Percentiles rank a stretch among this genome's conserved stretches.
phyloP scores from a whole-genome alignment of 2,888 invertebrate species.

The Drosophila niveifrons region DNA sequence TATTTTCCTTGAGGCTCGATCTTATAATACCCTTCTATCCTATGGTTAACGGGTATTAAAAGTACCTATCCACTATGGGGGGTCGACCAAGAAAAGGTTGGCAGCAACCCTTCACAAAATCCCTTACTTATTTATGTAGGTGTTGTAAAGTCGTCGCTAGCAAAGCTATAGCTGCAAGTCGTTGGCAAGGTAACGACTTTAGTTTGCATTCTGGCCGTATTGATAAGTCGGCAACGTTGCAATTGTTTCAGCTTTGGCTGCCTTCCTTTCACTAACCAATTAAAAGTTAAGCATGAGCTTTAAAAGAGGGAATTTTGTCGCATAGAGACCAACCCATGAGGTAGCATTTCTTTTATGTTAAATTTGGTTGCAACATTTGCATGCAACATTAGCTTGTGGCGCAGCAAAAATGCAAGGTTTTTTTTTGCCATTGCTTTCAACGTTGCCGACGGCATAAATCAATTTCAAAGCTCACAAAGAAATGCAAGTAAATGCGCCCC shows the following conservation, averaged over 20 bases:
- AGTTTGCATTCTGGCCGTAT: constrained; percentile 12
- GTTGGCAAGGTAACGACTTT: constrained; percentile 16
- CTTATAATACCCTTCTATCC: no score
- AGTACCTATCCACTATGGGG: constrained; percentile 21
- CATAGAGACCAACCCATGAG: not conserved
- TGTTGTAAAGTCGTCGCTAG: constrained; percentile 55
- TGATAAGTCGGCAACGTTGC: constrained; percentile 34
- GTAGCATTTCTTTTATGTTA: constrained; percentile 44
- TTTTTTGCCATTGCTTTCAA: constrained; percentile 22
- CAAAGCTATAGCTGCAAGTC: constrained; percentile 21
- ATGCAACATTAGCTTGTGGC: constrained; percentile 58
- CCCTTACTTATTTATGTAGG: constrained; percentile 57
- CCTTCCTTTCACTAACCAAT: not conserved
- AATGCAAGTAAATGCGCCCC: constrained; percentile 53
- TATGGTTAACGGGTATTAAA: not conserved
- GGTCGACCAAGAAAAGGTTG: constrained; percentile 15
- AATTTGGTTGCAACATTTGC: constrained; percentile 62
- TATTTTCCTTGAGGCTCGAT: no score
- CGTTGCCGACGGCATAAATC: constrained; percentile 61
- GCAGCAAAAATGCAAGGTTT: constrained; percentile 37
- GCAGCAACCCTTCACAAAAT: constrained; percentile 36
- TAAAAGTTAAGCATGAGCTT: constrained; percentile 10
- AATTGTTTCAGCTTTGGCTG: not conserved
- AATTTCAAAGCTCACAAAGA: constrained; percentile 61
- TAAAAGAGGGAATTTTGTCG: not conserved